Evolutionary conservation across 1,140 invertebrate genomes (phyloP), one percentile per base, ranked within the genome.

Genomic region (Sarcophaga bullata): DNA sequence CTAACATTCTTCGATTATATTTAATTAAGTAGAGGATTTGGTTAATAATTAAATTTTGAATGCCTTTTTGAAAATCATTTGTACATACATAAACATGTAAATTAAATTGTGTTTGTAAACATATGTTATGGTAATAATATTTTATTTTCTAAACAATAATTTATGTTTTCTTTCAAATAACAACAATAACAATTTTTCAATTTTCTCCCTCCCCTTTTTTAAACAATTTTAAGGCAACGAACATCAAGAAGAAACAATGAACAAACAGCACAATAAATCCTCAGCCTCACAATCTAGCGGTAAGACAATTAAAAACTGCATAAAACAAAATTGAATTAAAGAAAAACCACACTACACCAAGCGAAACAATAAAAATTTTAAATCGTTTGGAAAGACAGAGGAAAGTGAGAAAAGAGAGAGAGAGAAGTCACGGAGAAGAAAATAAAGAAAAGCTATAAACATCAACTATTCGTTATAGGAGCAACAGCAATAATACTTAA

Each of bases 121-220:
- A 58, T n/a, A 58, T 58, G 54, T 58, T 58, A n/a, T 58, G 54
- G 15, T 58, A 58, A 58, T 58, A 58, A 58, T 58, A n/a, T n/a
- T 58, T 58, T 58, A 4, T n/a, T n/a, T 13, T 15, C 13, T 37
- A 13, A n/a, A 58, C 13, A n/a, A 58, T 58, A 58, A 58, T 58
- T 58, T 58, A 58, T 58, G 54, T n/a, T 58, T 58, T 58, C 4
- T 58, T n/a, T n/a, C 13, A 58, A 58, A 58, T n/a, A 13, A 58
- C 54, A 13, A n/a, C 52, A 58, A 58, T 7, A 58, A 58, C 15
- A 58, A 15, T 58, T 58, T 11, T 58, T 58, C n/a, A 58, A 58
- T n/a, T 58, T n/a, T 58, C 13, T 13, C n/a, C 13, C 7, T 58
- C 13, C 54, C n/a, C 13, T 15, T 2, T 37, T 58, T n/a, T 13